These are phyloP conservation scores for Eupelmus urozonus DNA, from an alignment of 2,888 invertebrate species.

Conservation along the genomic window DNA sequence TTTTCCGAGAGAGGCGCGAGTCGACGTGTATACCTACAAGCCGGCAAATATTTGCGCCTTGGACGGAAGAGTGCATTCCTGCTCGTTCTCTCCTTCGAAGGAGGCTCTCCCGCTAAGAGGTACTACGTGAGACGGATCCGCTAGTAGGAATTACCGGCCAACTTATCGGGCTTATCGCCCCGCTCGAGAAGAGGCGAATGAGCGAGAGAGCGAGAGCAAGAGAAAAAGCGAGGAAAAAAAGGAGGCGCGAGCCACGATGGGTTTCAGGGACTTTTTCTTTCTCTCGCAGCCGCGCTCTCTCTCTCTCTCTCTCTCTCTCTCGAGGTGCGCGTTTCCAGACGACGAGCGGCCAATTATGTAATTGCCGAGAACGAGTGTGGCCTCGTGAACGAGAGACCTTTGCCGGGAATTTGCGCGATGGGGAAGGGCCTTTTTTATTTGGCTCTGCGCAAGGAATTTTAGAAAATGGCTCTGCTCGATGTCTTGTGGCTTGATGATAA, in stretches of 20 bases:
- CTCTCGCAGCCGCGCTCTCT: not conserved
- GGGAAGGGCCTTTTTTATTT: no score
- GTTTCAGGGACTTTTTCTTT: no score
- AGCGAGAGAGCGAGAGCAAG: not conserved
- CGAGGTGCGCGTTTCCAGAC: not conserved
- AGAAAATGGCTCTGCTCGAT: no score
- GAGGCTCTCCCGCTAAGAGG: not conserved
- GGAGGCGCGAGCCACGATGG: not conserved
- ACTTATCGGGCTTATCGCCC: conserved; percentile 48
- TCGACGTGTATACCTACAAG: conserved; percentile 19
- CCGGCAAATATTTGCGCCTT: conserved; percentile 53
- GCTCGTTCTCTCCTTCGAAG: not conserved
- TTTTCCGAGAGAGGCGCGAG: not conserved
- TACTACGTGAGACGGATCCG: conserved; percentile 49
- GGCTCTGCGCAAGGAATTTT: no score
- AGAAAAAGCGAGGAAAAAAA: not conserved
- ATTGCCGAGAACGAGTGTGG: conserved; percentile 16
- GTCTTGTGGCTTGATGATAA: not conserved
- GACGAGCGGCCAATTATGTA: conserved; percentile 37
- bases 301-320: no score
- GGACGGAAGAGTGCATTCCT: conserved; percentile 47
- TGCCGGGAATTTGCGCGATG: no score
- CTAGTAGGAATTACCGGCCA: conserved; percentile 51
- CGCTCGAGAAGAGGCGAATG: not conserved
- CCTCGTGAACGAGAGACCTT: no score